These are phyloP conservation scores for Archaeoteleia sp. DNA, from an alignment of 2,888 invertebrate species.

Conservation along the genomic window DNA sequence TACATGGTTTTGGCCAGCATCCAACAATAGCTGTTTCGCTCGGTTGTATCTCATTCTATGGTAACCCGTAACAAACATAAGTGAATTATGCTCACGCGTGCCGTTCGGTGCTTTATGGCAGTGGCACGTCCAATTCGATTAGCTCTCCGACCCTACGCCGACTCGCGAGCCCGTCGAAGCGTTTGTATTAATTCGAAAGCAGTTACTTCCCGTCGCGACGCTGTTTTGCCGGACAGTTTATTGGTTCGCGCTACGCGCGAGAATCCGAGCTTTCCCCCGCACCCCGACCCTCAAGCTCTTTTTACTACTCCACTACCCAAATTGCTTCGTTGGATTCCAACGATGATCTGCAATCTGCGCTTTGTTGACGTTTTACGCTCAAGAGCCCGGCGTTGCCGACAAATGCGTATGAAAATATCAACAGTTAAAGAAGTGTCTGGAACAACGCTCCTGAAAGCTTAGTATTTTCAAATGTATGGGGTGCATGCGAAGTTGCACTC, in stretches of 20 bases:
- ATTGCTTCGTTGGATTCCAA: conserved; percentile 44
- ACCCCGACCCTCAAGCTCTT: not conserved
- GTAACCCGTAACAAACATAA: conserved; percentile 73
- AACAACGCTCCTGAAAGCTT: no score
- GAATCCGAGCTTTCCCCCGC: conserved; percentile 7
- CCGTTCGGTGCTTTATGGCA: conserved; percentile 67
- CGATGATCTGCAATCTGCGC: conserved; percentile 39
- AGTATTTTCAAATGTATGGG: no score
- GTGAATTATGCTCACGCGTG: conserved; percentile 71
- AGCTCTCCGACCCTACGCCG: conserved; percentile 40
- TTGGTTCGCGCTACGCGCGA: conserved; percentile 29
- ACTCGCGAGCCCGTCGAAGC: conserved; percentile 21
- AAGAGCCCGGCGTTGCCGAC: conserved; percentile 21
- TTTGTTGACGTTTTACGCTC: conserved; percentile 35
- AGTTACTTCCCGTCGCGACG: conserved; percentile 45
- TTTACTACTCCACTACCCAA: conserved; percentile 40
- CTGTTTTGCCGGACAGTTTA: conserved; percentile 41
- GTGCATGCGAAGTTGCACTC: no score
- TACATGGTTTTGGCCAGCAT: conserved; percentile 67
- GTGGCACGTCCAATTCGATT: conserved; percentile 63
- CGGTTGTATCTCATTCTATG: conserved; percentile 70
- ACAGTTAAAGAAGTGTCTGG: conserved; percentile 31
- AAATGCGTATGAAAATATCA: conserved; percentile 24
- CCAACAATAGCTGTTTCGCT: conserved; percentile 71
- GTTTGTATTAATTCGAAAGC: conserved; percentile 56